Base-by-base conservation (phyloP, 2,888 invertebrate species). In the Esperia sulphurella region DNA sequence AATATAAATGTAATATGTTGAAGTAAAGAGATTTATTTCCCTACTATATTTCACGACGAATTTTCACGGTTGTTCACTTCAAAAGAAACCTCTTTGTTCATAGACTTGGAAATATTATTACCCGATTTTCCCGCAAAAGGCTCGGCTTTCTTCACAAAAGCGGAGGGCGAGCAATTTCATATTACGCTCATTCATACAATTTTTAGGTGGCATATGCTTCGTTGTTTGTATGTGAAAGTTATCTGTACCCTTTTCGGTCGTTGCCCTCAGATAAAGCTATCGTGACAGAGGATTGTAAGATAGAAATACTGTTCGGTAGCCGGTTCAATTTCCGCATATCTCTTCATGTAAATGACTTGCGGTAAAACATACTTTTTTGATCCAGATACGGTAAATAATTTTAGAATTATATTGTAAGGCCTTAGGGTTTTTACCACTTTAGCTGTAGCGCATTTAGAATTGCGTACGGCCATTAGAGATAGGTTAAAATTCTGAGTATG, bases 81-180 rank as follows among this genome's bases (percentile, higher is more conserved):
- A 79, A 77, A 65, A 58, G 55, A 61, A 59, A 53, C 56, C 76
- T 21, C 21, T 80, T 79, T 82, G 81, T 76, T 78, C 83, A 83
- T 63, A 60, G 76, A 75, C 67, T 80, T 73, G 80, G 80, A 83
- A 84, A 83, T 84, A 76, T 78, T 83, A 83, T 83, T 80, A 78
- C 76, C 68, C 72, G 75, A 78, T 79, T 79, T 69, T 59, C 66
- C 70, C 68, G 71, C 71, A 77, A 80, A 81, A 72, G 75, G 74
- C 72, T 68, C 66, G 58, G 59, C 60, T 65, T 67, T 57, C 56
- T 52, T 55, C 51, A 70, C 73, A 77, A 75, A 74, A 66, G 63
- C 61, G 59, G 49, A 66, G 63, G 68, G 62, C 65, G 60, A 68
- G 67, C 75, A 80, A 83, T 83, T 67, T 62, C 55, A 49, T n/a